A percentile compares a stretch with the other conserved stretches of the same genome.
Evolutionary conservation across 2,888 invertebrate genomes (phyloP).

Genomic region (Hyppa rectilinea): DNA sequence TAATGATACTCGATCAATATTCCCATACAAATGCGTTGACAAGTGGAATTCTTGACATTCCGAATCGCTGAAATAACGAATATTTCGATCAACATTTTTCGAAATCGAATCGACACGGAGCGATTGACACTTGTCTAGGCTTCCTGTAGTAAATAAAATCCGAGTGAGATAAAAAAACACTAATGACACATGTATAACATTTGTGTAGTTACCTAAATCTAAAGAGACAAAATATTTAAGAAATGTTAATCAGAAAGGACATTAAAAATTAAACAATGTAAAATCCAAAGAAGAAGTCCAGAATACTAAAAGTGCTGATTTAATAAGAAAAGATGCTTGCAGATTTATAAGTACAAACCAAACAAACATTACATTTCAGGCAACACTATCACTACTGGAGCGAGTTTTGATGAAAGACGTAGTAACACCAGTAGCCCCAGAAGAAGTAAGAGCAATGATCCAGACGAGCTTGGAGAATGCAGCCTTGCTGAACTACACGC

Average conservation of each 20-base stretch:
- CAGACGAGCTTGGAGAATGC: constrained; percentile 99
- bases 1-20: too few relatives aligned
- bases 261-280: neutral
- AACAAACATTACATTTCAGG: constrained; percentile 81
- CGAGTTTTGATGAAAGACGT: constrained; percentile 99
- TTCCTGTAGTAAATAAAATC: neutral
- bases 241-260: neutral
- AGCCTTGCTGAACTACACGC: constrained; percentile 98
- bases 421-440: constrained; percentile 98
- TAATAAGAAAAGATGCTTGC: neutral
- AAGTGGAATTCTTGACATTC: too few relatives aligned
- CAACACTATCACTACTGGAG: constrained; percentile 98
- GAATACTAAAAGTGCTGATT: neutral
- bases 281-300: neutral
- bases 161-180: neutral
- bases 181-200: neutral
- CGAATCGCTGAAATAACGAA: too few relatives aligned
- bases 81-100: too few relatives aligned
- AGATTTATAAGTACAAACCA: constrained; percentile 11
- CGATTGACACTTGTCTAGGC: too few relatives aligned
- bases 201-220: neutral
- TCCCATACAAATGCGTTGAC: too few relatives aligned
- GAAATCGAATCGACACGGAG: too few relatives aligned
- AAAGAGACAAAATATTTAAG: neutral
- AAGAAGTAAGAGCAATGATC: constrained; percentile 98